These are phyloP conservation scores for Galerucella nymphaeae DNA, from an alignment of 2,888 invertebrate species.

Conservation along the genomic window DNA sequence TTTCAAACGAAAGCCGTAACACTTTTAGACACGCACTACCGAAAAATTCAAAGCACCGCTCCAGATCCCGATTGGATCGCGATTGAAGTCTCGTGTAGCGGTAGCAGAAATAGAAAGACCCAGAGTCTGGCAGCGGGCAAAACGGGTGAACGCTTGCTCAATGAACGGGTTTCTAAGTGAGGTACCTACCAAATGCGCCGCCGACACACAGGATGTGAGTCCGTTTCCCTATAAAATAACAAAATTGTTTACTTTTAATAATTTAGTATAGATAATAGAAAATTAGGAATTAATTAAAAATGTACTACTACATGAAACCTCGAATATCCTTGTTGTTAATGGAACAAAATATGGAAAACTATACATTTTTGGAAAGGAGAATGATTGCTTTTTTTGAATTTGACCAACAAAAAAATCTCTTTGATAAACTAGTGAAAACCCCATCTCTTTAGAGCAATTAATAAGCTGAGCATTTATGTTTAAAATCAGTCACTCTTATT, in stretches of 20 bases:
- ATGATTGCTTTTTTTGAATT: too few relatives aligned
- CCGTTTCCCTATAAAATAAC: not conserved
- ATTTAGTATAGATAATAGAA: not conserved
- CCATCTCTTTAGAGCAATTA: too few relatives aligned
- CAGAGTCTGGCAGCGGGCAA: slow-evolving; percentile 37
- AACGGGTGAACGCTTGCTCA: slow-evolving; percentile 21
- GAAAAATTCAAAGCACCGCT: slow-evolving; percentile 16
- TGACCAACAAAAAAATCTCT: too few relatives aligned
- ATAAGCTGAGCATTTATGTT: too few relatives aligned
- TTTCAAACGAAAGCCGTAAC: slow-evolving; percentile 21
- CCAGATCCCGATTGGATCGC: slow-evolving; percentile 39
- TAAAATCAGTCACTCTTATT: too few relatives aligned
- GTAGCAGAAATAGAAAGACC: slow-evolving; percentile 35
- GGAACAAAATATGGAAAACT: too few relatives aligned
- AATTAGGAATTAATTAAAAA: not conserved
- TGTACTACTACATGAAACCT: too few relatives aligned
- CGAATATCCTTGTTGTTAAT: too few relatives aligned
- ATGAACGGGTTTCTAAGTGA: slow-evolving; percentile 22
- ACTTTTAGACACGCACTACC: slow-evolving; percentile 3
- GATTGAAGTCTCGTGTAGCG: slow-evolving; percentile 39
- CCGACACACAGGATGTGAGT: not conserved
- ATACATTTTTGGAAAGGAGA: too few relatives aligned
- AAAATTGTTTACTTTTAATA: not conserved
- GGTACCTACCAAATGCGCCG: slow-evolving; percentile 87
- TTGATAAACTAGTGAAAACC: too few relatives aligned